These are phyloP conservation scores for Patella ulyssiponensis DNA, from an alignment of 2,888 invertebrate species.

Conservation along the genomic window DNA sequence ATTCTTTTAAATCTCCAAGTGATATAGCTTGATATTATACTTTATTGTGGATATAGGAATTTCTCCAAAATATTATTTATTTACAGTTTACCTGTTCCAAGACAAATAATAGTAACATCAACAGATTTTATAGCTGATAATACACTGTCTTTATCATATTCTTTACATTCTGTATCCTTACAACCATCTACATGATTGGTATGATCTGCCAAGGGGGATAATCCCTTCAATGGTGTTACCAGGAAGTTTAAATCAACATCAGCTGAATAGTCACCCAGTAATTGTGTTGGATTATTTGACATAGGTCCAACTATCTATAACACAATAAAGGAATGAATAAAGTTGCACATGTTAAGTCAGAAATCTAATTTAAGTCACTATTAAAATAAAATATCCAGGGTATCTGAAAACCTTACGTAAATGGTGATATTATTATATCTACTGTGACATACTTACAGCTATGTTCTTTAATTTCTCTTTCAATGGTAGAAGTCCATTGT, in stretches of 20 bases:
- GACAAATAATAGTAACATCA: slow-evolving; percentile 60
- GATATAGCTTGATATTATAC: no score
- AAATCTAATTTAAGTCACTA: no score
- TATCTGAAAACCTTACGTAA: no score
- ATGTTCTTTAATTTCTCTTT: slow-evolving; percentile 3
- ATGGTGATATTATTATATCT: background rate
- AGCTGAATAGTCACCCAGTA: slow-evolving; percentile 66
- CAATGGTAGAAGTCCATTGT: slow-evolving; percentile 41
- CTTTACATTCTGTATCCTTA: slow-evolving; percentile 45
- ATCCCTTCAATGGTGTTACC: slow-evolving; percentile 53
- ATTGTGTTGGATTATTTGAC: slow-evolving; percentile 56
- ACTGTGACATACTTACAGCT: background rate
- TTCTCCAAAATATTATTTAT: no score
- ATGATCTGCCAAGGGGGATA: slow-evolving; percentile 42
- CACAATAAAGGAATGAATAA: background rate
- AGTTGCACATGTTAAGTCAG: background rate
- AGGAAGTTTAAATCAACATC: slow-evolving; percentile 44
- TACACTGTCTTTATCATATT: slow-evolving; percentile 46
- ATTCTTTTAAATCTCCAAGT: no score
- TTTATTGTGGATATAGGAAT: no score
- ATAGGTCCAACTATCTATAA: slow-evolving; percentile 68
- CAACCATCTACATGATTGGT: slow-evolving; percentile 57
- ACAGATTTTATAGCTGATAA: slow-evolving; percentile 47
- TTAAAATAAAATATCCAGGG: no score
- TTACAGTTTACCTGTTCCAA: slow-evolving; percentile 57